Evolutionary conservation across 2,113 vertebrate genomes (phyloP).

Genomic region (Limnothrissa miodon): DNA sequence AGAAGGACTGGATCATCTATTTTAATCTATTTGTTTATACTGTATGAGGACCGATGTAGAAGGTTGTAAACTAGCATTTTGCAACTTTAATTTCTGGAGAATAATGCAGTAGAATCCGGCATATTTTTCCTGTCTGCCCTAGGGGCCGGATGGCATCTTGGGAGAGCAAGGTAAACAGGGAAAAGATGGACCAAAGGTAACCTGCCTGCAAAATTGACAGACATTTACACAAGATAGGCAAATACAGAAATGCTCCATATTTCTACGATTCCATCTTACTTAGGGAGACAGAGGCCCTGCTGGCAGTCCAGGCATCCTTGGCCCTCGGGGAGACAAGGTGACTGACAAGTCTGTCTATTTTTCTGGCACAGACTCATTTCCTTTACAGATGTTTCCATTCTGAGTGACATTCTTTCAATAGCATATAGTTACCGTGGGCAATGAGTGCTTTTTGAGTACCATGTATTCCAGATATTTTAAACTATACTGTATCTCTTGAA

Average conservation of each 20-base stretch:
- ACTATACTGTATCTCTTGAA: not conserved
- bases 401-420: not conserved
- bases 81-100: not conserved
- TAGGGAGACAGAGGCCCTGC: conserved; percentile 64
- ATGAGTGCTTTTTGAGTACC: not conserved
- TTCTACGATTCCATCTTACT: conserved; percentile 23
- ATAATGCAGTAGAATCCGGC: not conserved
- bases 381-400: not conserved
- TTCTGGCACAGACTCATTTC: not conserved
- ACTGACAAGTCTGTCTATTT: not conserved
- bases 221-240: not conserved
- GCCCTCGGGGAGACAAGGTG: conserved; percentile 68
- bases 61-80: not conserved
- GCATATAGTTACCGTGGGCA: not conserved
- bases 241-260: not conserved
- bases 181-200: conserved; percentile 68
- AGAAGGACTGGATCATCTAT: no score
- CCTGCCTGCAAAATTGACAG: not conserved
- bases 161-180: conserved; percentile 71
- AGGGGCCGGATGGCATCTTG: conserved; percentile 70
- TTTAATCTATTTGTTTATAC: no score
- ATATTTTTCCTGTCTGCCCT: not conserved
- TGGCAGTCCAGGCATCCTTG: conserved; percentile 61
- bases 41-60: no score
- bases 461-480: not conserved